Evolutionary conservation across 2,888 invertebrate genomes (phyloP).

Genomic region (Eristalis arbustorum): DNA sequence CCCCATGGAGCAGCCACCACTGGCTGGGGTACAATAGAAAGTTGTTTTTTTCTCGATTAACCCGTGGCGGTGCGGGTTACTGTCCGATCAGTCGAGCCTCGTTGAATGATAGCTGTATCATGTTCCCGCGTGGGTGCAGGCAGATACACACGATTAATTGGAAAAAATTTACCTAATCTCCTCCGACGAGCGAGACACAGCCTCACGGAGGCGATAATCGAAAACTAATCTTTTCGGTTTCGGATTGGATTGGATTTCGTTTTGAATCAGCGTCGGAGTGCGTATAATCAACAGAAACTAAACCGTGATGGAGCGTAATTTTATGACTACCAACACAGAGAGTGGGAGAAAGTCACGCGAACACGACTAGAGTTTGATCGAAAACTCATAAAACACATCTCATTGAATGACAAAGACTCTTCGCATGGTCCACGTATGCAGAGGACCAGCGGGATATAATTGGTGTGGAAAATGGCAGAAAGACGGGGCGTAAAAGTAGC

Average conservation of each 20-base stretch:
- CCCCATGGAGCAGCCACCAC: background rate
- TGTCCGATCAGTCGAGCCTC: background rate
- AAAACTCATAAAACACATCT: conserved; percentile 23
- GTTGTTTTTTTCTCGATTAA: conserved; percentile 22
- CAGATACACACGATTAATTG: conserved; percentile 20
- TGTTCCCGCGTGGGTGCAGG: conserved; percentile 47
- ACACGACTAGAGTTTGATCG: conserved; percentile 4
- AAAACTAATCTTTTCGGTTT: background rate
- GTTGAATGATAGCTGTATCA: conserved; percentile 18
- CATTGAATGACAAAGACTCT: background rate
- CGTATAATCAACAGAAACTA: background rate
- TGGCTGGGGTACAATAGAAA: conserved; percentile 12
- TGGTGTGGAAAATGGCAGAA: conserved; percentile 3
- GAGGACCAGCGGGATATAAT: conserved; percentile 21
- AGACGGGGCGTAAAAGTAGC: background rate
- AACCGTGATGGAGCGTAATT: conserved; percentile 14
- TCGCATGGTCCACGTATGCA: background rate
- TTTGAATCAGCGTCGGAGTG: background rate
- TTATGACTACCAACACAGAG: conserved; percentile 19
- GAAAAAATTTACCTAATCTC: conserved; percentile 37
- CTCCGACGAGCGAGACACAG: background rate
- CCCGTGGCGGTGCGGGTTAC: conserved; percentile 22
- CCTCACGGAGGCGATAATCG: conserved; percentile 15
- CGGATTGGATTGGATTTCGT: background rate
- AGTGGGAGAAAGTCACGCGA: background rate